These are phyloP conservation scores for Petrocephalus schoutedeni DNA, from an alignment of 2,797 vertebrate species.

Conservation along the genomic window DNA sequence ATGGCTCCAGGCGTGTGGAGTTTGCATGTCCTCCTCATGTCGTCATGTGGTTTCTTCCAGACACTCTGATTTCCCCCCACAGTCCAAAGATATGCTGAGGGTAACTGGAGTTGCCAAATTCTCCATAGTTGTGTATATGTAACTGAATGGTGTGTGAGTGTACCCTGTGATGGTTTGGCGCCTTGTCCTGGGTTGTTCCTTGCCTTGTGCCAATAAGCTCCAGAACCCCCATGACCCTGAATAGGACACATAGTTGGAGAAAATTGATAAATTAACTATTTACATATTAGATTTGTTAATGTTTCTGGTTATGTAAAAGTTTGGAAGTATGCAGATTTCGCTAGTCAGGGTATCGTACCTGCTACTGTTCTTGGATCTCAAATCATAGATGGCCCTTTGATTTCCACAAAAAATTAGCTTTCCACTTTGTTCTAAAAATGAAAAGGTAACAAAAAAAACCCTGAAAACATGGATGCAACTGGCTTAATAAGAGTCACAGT, in stretches of 20 bases:
- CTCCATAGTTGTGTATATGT: background rate
- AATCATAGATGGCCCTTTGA: background rate
- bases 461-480: background rate
- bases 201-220: background rate
- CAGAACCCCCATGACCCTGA: background rate
- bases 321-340: background rate
- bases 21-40: background rate
- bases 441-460: slow-evolving; percentile 1
- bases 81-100: background rate
- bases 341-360: background rate
- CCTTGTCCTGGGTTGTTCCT: background rate
- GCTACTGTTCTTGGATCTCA: background rate
- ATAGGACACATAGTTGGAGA: background rate
- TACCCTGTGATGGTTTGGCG: background rate
- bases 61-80: background rate
- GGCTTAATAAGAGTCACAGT: slow-evolving; percentile 20
- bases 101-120: background rate
- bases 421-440: background rate
- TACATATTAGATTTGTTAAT: background rate
- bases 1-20: background rate
- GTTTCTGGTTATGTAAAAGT: background rate
- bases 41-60: background rate
- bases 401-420: background rate
- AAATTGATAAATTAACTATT: background rate
- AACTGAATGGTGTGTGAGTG: background rate